Percentiles rank a stretch among this genome's conserved stretches.
phyloP scores from a whole-genome alignment of 1,140 invertebrate species.

The Trachymyrmex cornetzi region DNA sequence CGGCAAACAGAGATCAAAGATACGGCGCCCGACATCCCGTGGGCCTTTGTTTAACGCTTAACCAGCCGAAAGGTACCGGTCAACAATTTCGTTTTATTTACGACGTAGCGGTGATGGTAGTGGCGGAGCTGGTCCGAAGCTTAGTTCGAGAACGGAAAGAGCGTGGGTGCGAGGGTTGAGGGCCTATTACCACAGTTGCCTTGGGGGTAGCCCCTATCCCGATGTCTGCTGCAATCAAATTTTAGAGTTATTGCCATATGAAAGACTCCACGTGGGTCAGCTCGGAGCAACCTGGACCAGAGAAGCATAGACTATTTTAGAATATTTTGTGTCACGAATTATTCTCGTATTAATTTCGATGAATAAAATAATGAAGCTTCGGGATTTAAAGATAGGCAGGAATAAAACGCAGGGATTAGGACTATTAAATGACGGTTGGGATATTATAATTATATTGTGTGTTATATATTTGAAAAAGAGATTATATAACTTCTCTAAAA shows the following conservation, averaged over 20 bases:
- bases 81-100: slow-evolving; percentile 85
- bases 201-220: slow-evolving; percentile 78
- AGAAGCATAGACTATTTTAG: slow-evolving; percentile 31
- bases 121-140: slow-evolving; percentile 12
- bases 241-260: slow-evolving; percentile 83
- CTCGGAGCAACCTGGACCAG: slow-evolving; percentile 56
- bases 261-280: slow-evolving; percentile 56
- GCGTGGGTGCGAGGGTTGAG: slow-evolving; percentile 83
- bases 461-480: neutral
- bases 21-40: slow-evolving; percentile 78
- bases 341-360: neutral
- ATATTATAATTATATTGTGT: neutral
- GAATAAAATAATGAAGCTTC: neutral
- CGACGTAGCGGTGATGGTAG: slow-evolving; percentile 73
- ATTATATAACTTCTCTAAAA: slow-evolving; percentile 23
- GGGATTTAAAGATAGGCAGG: no score
- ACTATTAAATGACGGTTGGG: neutral
- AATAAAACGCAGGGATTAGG: neutral
- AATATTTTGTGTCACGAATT: slow-evolving; percentile 48
- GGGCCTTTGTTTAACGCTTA: slow-evolving; percentile 83
- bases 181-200: slow-evolving; percentile 81
- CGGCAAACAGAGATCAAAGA: slow-evolving; percentile 83
- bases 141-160: slow-evolving; percentile 25
- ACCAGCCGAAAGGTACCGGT: slow-evolving; percentile 78
- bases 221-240: slow-evolving; percentile 82